Conservation (phyloP, 2,797 vertebrate species). For the Nothura maculosa region DNA sequence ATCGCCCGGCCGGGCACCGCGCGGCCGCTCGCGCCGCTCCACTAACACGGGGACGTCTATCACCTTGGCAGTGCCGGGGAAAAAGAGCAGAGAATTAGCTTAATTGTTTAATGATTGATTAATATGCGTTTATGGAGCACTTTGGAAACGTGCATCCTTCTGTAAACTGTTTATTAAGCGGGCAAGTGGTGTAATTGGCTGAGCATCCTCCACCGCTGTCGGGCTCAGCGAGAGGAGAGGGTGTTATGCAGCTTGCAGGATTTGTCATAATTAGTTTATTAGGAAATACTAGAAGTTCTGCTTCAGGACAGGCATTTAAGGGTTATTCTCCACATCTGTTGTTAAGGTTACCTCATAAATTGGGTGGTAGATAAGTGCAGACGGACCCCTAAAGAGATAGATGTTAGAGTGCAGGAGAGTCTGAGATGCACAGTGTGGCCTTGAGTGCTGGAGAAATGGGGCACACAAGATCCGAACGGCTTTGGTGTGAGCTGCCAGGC, state of each 20-base stretch:
- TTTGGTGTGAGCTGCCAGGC: background rate
- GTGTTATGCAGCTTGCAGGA: background rate
- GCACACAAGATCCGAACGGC: rapidly evolving
- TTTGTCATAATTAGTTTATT: background rate
- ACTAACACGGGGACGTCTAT: slow-evolving; percentile 36
- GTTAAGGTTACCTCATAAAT: background rate
- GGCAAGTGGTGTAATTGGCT: background rate
- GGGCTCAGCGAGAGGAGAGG: background rate
- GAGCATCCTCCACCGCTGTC: background rate
- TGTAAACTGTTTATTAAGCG: slow-evolving; percentile 40
- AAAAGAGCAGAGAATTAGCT: slow-evolving; percentile 56
- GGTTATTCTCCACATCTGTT: background rate
- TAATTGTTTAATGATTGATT: slow-evolving; percentile 63
- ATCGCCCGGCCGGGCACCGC: background rate
- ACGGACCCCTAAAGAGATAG: background rate
- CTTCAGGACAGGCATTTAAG: background rate
- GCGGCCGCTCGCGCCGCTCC: background rate
- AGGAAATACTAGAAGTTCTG: background rate
- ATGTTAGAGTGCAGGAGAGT: background rate
- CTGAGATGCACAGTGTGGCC: rapidly evolving
- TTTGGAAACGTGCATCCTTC: slow-evolving; percentile 1
- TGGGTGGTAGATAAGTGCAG: background rate
- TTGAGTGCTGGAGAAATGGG: rapidly evolving
- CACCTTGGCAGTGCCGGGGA: slow-evolving; percentile 35
- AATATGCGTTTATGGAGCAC: slow-evolving; percentile 26